Evolutionary conservation across 2,888 invertebrate species (phyloP).

Genomic region (Campopleginae sp.): DNA sequence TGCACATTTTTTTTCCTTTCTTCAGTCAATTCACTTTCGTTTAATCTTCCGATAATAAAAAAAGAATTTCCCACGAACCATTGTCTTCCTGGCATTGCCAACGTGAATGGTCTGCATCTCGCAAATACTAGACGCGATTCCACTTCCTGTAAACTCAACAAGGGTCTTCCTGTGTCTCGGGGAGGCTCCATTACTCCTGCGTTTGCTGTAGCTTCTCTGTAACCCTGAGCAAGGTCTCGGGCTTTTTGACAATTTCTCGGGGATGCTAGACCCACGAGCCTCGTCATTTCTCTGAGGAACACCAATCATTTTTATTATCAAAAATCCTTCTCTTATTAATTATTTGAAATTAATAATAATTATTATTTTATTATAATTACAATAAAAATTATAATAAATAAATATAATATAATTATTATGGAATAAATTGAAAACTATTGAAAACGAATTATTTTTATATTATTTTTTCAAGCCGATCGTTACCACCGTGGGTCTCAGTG

Average conservation of each 20-base stretch:
- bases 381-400: too few species aligned
- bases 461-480: too few species aligned
- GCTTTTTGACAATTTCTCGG: conserved; percentile 81
- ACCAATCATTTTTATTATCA: neutral
- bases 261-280: conserved; percentile 79
- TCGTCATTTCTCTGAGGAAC: conserved; percentile 81
- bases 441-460: too few species aligned
- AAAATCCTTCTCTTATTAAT: neutral
- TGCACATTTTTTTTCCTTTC: conserved; percentile 56
- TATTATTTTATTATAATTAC: too few species aligned
- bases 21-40: neutral
- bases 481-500: neutral
- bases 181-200: conserved; percentile 94
- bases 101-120: conserved; percentile 94
- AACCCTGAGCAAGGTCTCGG: conserved; percentile 84
- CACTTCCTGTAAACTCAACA: conserved; percentile 93
- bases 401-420: too few species aligned
- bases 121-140: conserved; percentile 95
- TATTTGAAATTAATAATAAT: too few species aligned
- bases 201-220: conserved; percentile 93
- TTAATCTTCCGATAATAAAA: neutral
- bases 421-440: too few species aligned
- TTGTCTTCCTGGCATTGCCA: conserved; percentile 93
- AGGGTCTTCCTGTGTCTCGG: conserved; percentile 91
- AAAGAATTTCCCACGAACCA: conserved; percentile 85